These are phyloP conservation scores for Staurois parvus DNA, from an alignment of 2,797 vertebrate species.

Conservation along the genomic window DNA sequence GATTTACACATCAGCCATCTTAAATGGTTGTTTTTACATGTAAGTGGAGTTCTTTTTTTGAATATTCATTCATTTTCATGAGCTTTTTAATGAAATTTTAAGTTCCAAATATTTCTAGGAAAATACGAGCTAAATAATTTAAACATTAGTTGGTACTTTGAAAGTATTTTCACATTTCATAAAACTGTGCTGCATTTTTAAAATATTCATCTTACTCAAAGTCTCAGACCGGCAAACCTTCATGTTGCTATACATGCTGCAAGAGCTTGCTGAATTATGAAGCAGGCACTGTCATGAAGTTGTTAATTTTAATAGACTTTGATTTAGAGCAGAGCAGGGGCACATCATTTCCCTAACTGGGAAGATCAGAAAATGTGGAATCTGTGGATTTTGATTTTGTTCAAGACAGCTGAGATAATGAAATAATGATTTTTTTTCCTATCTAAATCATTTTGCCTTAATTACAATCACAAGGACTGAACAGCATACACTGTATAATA, in stretches of 20 bases:
- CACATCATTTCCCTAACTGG: constrained; percentile 30
- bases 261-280: constrained; percentile 52
- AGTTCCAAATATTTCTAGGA: constrained; percentile 10
- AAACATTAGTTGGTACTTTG: constrained; percentile 16
- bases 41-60: no score
- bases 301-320: constrained; percentile 59
- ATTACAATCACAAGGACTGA: constrained; percentile 35
- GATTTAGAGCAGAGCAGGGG: constrained; percentile 43
- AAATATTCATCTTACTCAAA: constrained; percentile 46
- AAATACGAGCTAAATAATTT: constrained; percentile 39
- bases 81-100: neutral
- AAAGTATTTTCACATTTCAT: constrained; percentile 31
- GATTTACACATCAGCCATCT: no score
- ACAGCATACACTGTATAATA: constrained; percentile 21
- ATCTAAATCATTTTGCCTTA: constrained; percentile 57
- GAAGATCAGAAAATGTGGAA: constrained; percentile 34
- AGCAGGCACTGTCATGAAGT: constrained; percentile 27
- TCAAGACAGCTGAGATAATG: constrained; percentile 55
- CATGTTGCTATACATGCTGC: constrained; percentile 9
- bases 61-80: no score
- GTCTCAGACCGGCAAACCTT: constrained; percentile 25
- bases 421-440: constrained; percentile 50
- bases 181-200: constrained; percentile 13
- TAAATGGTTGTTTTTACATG: no score
- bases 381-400: constrained; percentile 41